phyloP scores from a whole-genome alignment of 2,113 vertebrate genomes.

The Spheniscus mendiculus region DNA sequence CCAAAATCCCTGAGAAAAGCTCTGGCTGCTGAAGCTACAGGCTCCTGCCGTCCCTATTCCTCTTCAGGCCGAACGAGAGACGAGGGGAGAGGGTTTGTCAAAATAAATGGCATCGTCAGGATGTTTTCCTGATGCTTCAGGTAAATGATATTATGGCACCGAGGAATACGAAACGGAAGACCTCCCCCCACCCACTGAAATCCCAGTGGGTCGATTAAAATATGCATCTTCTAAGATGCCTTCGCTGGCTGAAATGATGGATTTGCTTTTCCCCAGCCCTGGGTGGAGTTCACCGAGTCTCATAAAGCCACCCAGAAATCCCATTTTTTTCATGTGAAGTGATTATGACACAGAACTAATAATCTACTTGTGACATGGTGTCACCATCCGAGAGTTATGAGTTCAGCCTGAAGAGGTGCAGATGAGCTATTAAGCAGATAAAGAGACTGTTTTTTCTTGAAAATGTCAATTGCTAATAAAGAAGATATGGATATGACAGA shows the following conservation, averaged over 20 bases:
- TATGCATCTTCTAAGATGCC: background rate
- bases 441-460: conserved; percentile 51
- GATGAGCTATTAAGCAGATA: conserved; percentile 50
- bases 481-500: conserved; percentile 53
- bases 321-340: background rate
- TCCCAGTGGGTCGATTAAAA: background rate
- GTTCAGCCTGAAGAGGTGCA: conserved; percentile 46
- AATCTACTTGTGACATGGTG: background rate
- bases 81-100: background rate
- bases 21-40: background rate
- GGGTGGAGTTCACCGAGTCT: background rate
- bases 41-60: background rate
- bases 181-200: fast-evolving
- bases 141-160: background rate
- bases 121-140: background rate
- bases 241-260: background rate
- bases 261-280: background rate
- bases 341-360: conserved; percentile 31
- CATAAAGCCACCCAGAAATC: background rate
- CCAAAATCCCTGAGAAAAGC: background rate
- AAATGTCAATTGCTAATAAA: conserved; percentile 69
- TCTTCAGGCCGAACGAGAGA: background rate
- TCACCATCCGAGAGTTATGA: background rate
- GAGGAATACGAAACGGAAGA: background rate
- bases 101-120: background rate